Evolutionary conservation across 2,888 invertebrate species (phyloP), one percentile per base, ranked within the genome.

Genomic region (Cephus rjabovi): DNA sequence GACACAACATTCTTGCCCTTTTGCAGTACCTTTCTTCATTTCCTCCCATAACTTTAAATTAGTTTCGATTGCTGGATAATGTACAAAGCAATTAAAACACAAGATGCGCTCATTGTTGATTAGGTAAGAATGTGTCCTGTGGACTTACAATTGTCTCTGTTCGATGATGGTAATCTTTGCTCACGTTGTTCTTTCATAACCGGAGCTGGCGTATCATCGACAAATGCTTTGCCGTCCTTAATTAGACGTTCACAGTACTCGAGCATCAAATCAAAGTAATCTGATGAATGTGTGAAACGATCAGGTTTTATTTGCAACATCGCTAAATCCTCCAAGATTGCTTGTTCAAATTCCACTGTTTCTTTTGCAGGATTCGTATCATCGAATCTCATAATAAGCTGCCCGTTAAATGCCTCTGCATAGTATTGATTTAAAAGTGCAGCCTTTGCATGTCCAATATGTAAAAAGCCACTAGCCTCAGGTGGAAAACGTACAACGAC

Each of bases 281-380:
- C 97, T 0, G 99, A 99, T 0, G 99, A 98, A 91, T 98, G 97
- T 0, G 98, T 97, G 91, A 98, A 98, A 75, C 94, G 90, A 91
- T 99, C 98, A 0, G 98, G 98, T 87, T 97, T 96, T 77, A 99
- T 96, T 89, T 98, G 95, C 75, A 99, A 92, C 95, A 98, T 94
- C 82, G 95, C 94, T 37, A 99, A 94, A 92, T 99, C 99, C 90
- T 98, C 97, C 77, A 99, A 92, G 87, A 99, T 99, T 0, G 98
- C 98, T 93, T 98, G 95, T 91, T 99, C 99, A 93, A 98, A 99
- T 84, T 99, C 97, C 1, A 96, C 96, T 87, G 98, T 97, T 90
- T 99, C 99, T 90, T 99, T 99, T 23, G 98, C 99, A 6, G 99
- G 99, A 93, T 99, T 99, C 9, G 99, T 99, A 91, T 99, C 99